A percentile compares a stretch with the other conserved stretches of the same genome.
These are phyloP conservation scores for Dasyurus viverrinus DNA, from an alignment of 2,113 vertebrate species.

Conservation along the genomic window DNA sequence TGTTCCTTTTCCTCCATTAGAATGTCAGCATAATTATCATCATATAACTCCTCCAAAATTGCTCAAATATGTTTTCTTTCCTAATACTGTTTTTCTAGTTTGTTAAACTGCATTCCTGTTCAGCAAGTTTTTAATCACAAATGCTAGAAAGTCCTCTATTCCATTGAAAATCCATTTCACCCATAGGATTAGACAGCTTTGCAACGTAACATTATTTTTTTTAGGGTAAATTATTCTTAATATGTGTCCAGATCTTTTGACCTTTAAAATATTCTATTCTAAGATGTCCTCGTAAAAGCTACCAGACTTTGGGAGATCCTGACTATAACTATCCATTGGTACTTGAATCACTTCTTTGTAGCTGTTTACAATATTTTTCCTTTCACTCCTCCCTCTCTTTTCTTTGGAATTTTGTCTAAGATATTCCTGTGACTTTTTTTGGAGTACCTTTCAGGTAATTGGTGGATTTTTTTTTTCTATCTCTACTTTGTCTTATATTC, in stretches of 20 bases:
- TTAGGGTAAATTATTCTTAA: neutral
- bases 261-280: neutral
- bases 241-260: neutral
- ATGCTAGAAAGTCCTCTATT: neutral
- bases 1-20: too few species aligned
- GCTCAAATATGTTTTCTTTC: too few species aligned
- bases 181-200: neutral
- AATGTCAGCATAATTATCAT: too few species aligned
- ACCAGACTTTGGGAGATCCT: neutral
- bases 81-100: too few species aligned
- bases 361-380: neutral
- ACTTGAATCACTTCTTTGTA: neutral
- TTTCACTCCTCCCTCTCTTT: neutral
- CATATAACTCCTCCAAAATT: too few species aligned
- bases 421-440: neutral
- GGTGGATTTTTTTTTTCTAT: neutral
- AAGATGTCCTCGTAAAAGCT: neutral
- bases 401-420: neutral
- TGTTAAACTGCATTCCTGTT: too few species aligned
- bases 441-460: neutral
- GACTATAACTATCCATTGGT: neutral
- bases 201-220: neutral
- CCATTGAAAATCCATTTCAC: neutral
- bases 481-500: neutral
- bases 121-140: too few species aligned